Evolutionary conservation across 2,113 vertebrate genomes (phyloP).

Genomic region (Aythya baeri): DNA sequence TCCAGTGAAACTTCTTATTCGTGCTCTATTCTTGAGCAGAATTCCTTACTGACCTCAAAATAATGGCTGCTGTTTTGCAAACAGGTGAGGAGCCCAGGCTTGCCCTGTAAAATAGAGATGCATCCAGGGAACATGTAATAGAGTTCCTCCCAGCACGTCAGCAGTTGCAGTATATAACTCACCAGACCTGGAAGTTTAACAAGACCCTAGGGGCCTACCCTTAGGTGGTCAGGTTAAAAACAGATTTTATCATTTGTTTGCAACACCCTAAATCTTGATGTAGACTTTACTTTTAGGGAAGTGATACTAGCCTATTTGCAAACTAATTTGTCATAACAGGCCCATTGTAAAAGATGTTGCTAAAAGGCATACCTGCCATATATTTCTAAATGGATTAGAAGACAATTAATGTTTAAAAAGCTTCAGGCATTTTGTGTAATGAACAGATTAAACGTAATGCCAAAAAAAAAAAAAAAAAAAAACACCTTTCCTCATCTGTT

Average conservation of each 20-base stretch:
- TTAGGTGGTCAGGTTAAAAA: neutral
- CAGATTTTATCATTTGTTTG: neutral
- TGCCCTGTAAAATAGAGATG: neutral
- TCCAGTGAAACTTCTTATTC: neutral
- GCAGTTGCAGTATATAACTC: neutral
- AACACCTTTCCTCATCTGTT: neutral
- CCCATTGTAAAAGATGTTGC: neutral
- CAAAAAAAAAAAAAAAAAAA: neutral
- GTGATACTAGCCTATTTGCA: neutral
- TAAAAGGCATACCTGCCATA: neutral
- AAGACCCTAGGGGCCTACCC: neutral
- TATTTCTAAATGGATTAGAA: conserved; percentile 33
- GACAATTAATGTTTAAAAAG: conserved; percentile 6
- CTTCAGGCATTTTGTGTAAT: conserved; percentile 12
- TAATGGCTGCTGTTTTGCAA: neutral
- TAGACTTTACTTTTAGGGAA: neutral
- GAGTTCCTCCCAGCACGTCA: neutral
- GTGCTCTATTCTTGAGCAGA: neutral
- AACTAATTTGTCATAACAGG: conserved; percentile 40
- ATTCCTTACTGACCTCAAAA: neutral
- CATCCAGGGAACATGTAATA: neutral
- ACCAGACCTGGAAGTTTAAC: neutral
- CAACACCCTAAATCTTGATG: neutral
- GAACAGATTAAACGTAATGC: neutral
- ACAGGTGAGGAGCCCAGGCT: neutral